Evolutionary conservation across 2,888 invertebrate genomes (phyloP).

Genomic region (Brachylomia viminalis): DNA sequence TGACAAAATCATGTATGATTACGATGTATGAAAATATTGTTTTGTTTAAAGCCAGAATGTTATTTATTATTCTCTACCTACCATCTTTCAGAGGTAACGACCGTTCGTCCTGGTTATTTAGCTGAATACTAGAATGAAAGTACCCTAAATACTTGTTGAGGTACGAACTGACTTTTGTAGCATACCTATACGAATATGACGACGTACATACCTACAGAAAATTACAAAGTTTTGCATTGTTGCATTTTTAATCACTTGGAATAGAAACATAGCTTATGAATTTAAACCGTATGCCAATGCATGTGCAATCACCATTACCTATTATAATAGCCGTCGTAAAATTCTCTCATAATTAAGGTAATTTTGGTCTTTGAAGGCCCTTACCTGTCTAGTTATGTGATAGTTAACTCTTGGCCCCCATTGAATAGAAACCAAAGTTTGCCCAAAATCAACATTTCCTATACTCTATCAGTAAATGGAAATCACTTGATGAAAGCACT

Average conservation of each 20-base stretch:
- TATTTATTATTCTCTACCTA: not conserved
- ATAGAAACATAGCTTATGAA: not conserved
- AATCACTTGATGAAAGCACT: constrained; percentile 12
- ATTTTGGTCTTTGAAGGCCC: not conserved
- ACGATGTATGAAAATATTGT: not conserved
- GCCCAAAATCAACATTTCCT: constrained; percentile 7
- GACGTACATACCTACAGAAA: too few species aligned
- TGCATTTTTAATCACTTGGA: not conserved
- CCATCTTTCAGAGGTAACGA: not conserved
- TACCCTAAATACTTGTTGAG: not conserved
- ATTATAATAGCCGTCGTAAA: not conserved
- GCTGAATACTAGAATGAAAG: not conserved
- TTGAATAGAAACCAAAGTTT: not conserved
- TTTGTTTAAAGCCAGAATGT: not conserved
- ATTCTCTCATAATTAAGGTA: not conserved
- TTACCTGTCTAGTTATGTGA: not conserved
- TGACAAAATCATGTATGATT: too few species aligned
- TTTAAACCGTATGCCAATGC: too few species aligned
- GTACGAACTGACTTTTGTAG: too few species aligned
- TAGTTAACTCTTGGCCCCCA: not conserved
- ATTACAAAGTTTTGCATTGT: not conserved
- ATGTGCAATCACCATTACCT: too few species aligned
- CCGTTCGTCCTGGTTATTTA: not conserved
- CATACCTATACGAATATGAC: too few species aligned
- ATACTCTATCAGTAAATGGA: constrained; percentile 9